Percentiles rank a stretch among this genome's conserved stretches.
Conservation (phyloP, 1,140 invertebrate species). For the Drosophila willistoni region DNA sequence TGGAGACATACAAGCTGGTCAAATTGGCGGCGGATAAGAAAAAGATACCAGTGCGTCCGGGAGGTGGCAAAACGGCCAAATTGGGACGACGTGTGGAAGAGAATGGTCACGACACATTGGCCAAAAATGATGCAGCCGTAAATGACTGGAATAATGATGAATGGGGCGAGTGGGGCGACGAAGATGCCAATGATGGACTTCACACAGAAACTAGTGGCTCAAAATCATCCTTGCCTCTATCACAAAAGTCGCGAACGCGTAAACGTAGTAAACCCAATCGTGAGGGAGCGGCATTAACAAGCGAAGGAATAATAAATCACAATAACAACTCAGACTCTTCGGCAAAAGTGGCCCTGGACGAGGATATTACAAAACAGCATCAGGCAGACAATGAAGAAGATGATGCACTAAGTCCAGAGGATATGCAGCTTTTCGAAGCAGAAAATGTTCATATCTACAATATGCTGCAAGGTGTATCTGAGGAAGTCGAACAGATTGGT, state of each 20-base stretch:
- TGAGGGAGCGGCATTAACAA: background rate
- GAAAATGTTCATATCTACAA: slow-evolving; percentile 93
- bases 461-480: slow-evolving; percentile 91
- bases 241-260: slow-evolving; percentile 47
- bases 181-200: slow-evolving; percentile 31
- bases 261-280: slow-evolving; percentile 46
- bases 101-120: background rate
- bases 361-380: slow-evolving; percentile 69
- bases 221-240: background rate
- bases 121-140: slow-evolving; percentile 20
- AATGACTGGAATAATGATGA: slow-evolving; percentile 67
- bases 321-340: slow-evolving; percentile 51
- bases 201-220: background rate
- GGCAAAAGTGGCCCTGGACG: slow-evolving; percentile 72
- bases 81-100: slow-evolving; percentile 30
- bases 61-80: slow-evolving; percentile 48
- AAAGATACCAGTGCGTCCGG: slow-evolving; percentile 76
- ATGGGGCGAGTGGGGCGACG: slow-evolving; percentile 62
- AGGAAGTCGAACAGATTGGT: slow-evolving; percentile 93
- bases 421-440: slow-evolving; percentile 94
- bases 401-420: slow-evolving; percentile 91
- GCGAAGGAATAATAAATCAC: background rate
- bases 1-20: slow-evolving; percentile 92
- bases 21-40: slow-evolving; percentile 86
- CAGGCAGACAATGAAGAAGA: slow-evolving; percentile 83